Percentiles rank a stretch among this genome's conserved stretches.
Conservation (phyloP, 2,113 vertebrate species). For the Urocynchramus pylzowi region DNA sequence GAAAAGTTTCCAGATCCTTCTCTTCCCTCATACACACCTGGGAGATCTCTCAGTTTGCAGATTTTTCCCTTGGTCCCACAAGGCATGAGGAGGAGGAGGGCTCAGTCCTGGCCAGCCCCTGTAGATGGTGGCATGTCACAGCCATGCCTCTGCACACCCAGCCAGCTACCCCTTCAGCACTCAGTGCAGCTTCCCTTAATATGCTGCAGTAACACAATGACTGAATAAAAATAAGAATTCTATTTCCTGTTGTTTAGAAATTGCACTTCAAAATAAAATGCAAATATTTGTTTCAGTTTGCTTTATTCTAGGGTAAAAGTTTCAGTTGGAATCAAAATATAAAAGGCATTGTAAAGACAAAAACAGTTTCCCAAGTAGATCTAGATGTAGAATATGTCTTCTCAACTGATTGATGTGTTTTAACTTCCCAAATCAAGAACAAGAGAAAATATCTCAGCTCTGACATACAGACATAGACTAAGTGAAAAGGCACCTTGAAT, state of each 20-base stretch:
- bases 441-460: not conserved
- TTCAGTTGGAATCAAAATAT: not conserved
- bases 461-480: not conserved
- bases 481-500: slow-evolving; percentile 48
- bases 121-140: not conserved
- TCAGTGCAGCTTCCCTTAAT: not conserved
- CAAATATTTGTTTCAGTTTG: not conserved
- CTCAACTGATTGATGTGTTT: slow-evolving; percentile 62
- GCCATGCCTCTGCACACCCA: not conserved
- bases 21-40: not conserved
- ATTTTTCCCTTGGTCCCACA: not conserved
- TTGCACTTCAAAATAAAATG: not conserved
- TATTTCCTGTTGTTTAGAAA: not conserved
- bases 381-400: not conserved
- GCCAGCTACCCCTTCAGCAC: not conserved
- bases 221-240: not conserved
- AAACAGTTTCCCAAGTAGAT: not conserved
- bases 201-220: not conserved
- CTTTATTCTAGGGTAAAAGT: not conserved
- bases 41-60: not conserved
- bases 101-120: not conserved
- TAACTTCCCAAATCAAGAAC: slow-evolving; percentile 56
- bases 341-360: not conserved
- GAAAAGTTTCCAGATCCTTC: not conserved
- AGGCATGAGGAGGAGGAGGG: not conserved